These are phyloP conservation scores for Macaria notata DNA, from an alignment of 2,888 invertebrate genomes.

Conservation along the genomic window DNA sequence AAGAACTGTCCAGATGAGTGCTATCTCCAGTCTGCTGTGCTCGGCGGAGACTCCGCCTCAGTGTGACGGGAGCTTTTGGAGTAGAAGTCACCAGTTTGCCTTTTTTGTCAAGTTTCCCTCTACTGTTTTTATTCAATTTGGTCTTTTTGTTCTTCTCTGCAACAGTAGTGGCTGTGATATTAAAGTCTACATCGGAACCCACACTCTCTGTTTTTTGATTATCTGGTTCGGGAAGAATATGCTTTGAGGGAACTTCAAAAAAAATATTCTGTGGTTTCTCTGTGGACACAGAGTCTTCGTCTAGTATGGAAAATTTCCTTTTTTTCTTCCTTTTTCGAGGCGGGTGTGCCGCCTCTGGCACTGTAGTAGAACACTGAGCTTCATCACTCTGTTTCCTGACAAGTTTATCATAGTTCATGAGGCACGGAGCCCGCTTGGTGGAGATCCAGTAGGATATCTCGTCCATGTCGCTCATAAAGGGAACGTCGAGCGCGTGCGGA, in stretches of 20 bases:
- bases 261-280: slow-evolving; percentile 61
- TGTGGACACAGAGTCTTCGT: slow-evolving; percentile 56
- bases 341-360: slow-evolving; percentile 43
- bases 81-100: slow-evolving; percentile 66
- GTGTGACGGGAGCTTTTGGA: slow-evolving; percentile 49
- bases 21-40: slow-evolving; percentile 51
- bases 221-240: slow-evolving; percentile 42
- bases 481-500: slow-evolving; percentile 37
- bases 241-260: slow-evolving; percentile 57
- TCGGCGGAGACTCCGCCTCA: slow-evolving; percentile 65
- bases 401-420: slow-evolving; percentile 64
- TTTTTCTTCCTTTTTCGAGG: slow-evolving; percentile 60
- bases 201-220: slow-evolving; percentile 55
- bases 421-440: slow-evolving; percentile 74
- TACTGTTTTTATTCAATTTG: slow-evolving; percentile 49
- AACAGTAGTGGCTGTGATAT: slow-evolving; percentile 60
- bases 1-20: slow-evolving; percentile 55
- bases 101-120: slow-evolving; percentile 52
- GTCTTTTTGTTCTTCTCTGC: slow-evolving; percentile 53
- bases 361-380: slow-evolving; percentile 55
- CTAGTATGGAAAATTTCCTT: slow-evolving; percentile 58
- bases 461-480: slow-evolving; percentile 75
- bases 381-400: slow-evolving; percentile 53
- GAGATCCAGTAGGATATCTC: slow-evolving; percentile 75
- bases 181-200: slow-evolving; percentile 64